Evolutionary conservation across 1,140 invertebrate genomes (phyloP).

Genomic region (Caenorhabditis remanei): DNA sequence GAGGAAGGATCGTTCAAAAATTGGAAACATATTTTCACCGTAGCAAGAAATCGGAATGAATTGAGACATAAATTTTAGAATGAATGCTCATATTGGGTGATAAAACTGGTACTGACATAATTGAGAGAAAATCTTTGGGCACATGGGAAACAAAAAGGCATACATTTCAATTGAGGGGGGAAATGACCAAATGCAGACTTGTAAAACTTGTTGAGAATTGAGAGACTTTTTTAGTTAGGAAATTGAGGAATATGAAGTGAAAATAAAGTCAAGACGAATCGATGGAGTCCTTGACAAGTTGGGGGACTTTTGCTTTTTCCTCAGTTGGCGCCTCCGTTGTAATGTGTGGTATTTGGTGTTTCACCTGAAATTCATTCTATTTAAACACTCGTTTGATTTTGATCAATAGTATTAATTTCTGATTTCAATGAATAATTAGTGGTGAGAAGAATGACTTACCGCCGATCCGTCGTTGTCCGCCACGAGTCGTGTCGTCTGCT

Average conservation of each 20-base stretch:
- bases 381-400: not conserved
- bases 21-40: conserved; percentile 51
- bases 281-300: conserved; percentile 63
- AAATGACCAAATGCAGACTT: conserved; percentile 35
- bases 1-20: not conserved
- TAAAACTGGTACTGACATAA: not conserved
- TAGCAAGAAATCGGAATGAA: conserved; percentile 48
- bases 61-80: conserved; percentile 43
- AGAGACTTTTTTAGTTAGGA: not conserved
- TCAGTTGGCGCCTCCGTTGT: conserved; percentile 57
- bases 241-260: not conserved
- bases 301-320: conserved; percentile 61
- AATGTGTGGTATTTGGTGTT: conserved; percentile 61
- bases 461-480: conserved; percentile 58
- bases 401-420: not conserved
- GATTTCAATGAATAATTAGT: not conserved
- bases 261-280: not conserved
- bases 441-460: conserved; percentile 8
- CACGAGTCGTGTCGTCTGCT: conserved; percentile 63
- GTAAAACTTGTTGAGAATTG: conserved; percentile 17
- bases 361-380: conserved; percentile 47
- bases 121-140: not conserved
- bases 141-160: conserved; percentile 7
- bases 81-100: not conserved
- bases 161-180: not conserved